Evolutionary conservation across 2,888 invertebrate genomes (phyloP).

Genomic region (Petrolisthes cinctipes): DNA sequence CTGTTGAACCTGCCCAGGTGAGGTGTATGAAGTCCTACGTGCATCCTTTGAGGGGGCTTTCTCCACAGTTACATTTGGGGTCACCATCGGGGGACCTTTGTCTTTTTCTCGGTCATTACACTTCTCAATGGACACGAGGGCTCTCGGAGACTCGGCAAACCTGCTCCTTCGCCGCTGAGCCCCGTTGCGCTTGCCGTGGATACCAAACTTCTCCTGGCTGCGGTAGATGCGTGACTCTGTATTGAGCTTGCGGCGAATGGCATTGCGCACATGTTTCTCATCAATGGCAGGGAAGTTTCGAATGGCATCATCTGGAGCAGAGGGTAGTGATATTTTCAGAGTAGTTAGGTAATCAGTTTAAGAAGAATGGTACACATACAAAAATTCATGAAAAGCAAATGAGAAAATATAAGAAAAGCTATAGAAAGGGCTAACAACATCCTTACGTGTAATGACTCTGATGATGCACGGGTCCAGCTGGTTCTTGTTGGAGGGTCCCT

Average conservation of each 20-base stretch:
- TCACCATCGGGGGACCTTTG: slow-evolving; percentile 58
- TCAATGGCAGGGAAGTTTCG: slow-evolving; percentile 63
- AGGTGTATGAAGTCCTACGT: slow-evolving; percentile 46
- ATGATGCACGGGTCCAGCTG: slow-evolving; percentile 64
- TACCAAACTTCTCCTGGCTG: slow-evolving; percentile 54
- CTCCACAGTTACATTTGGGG: slow-evolving; percentile 63
- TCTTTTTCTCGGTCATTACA: slow-evolving; percentile 52
- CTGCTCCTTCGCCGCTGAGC: slow-evolving; percentile 48
- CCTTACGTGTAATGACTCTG: slow-evolving; percentile 62
- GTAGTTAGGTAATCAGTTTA: neutral
- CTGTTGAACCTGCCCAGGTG: slow-evolving; percentile 49
- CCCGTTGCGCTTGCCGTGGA: slow-evolving; percentile 37
- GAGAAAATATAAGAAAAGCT: neutral
- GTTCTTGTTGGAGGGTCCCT: slow-evolving; percentile 61
- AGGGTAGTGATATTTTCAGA: neutral
- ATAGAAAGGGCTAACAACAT: neutral
- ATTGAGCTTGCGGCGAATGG: slow-evolving; percentile 64
- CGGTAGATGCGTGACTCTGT: slow-evolving; percentile 64
- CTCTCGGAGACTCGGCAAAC: slow-evolving; percentile 56
- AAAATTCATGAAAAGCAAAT: too few species aligned
- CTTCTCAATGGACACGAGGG: slow-evolving; percentile 62
- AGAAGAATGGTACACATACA: neutral
- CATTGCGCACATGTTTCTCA: slow-evolving; percentile 63
- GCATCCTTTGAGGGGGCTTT: slow-evolving; percentile 57
- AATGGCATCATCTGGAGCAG: slow-evolving; percentile 63